Base-by-base conservation (phyloP, 2,888 invertebrate species). In the Salticus scenicus region DNA sequence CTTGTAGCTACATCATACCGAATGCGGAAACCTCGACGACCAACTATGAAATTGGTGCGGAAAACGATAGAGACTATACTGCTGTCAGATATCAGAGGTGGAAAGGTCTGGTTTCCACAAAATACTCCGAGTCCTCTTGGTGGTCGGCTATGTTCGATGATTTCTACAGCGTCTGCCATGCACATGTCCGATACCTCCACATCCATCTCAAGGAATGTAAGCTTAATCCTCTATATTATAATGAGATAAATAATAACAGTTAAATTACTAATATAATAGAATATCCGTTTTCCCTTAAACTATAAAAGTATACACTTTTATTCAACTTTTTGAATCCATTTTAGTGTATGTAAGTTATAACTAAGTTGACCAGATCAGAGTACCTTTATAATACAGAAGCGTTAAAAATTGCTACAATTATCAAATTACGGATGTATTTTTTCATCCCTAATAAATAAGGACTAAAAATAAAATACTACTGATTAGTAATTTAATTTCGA, bases 131-230 rank as follows among this genome's bases (percentile, higher is more conserved):
- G 63, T 1, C 27, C 42, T n/a, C 63, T 66, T 17, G 37, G 28
- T 1, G 17, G 30, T 17, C 1, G 14, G 2, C 10, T n/a, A 5
- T 69, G 69, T 30, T 84, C 84, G 14, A 30, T 17, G n/a, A 84
- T 37, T 27, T 28, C 31, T 7, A 84, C 1, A 5, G 69, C 63
- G 57, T 84, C 84, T 20, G 28, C 10, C 0, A 12, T 28, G 33
- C 84, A 84, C n/a, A 77, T 27, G n/a, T 84, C 84, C 24, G 66
- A 33, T 20, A 67, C 12, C n/a, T 84, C 84, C 12, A 84, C 27
- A n/a, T 84, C 84, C 27, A 84, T 20, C 37, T 78, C 72, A 0
- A 47, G 57, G 57, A 84, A 78, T n/a, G 37, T 57, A 1, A 84
- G 24, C 0, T 76, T 77, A 24, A 84, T 69, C 0, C 69, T 33